Base-by-base conservation (phyloP, 1,140 invertebrate genomes). In the Sitobion miscanthi region DNA sequence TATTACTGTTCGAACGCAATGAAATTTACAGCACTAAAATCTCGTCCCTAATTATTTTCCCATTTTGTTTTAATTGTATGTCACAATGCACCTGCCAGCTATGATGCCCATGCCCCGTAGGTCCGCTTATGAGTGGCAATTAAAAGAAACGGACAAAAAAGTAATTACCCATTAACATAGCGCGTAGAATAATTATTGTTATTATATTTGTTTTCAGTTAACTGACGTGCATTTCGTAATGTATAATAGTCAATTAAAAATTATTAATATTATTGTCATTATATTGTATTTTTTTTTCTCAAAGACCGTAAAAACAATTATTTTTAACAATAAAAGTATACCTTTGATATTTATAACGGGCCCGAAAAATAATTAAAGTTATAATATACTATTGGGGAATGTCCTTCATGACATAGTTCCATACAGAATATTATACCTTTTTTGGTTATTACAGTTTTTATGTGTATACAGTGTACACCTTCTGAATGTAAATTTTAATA, bases 131-230 rank as follows among this genome's bases (percentile, higher is more conserved):
- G 83, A 42, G 38, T 86, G 42, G 83, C 83, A 86, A 86, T 86
- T 86, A 86, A 86, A 86, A 45, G 9, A 86, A 86, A 86, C 83
- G 83, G 23, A 45, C 9, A 25, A 30, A 45, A 85, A 86, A 45
- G 38, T 86, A 86, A 86, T 25, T 86, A 86, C 23, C 38, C 38
- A 86, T 77, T 35, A 77, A 77, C 30, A 77, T n/a, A 42, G 83
- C 23, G 3, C 9, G 3, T 86, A 86, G 8, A 42, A 86, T 86
- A 86, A 86, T 86, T 30, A 25, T 86, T 2, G 14, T 86, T 86
- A 86, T 86, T 86, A 45, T 86, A 86, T 86, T 86, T 86, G 83
- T 86, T 86, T 86, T 86, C 23, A 1, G 83, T 86, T 86, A 42
- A 25, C 38, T 30, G 38, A 45, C 23, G 83, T 45, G 42, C 38